These are phyloP conservation scores for Caenorhabditis plicata DNA, from an alignment of 2,888 invertebrate species.

Conservation along the genomic window DNA sequence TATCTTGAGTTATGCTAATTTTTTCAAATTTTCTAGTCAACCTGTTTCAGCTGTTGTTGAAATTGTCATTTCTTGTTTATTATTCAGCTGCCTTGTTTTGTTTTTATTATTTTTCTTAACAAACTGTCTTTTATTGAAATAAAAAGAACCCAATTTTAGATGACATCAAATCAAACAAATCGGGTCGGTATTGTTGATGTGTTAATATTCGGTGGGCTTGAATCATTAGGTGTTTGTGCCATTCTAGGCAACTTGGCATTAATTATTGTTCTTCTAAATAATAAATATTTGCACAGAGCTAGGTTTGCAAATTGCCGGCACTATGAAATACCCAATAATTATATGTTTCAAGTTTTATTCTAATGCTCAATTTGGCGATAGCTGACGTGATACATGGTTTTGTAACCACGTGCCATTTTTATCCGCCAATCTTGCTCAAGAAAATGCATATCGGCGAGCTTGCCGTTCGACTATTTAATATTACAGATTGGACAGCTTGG, in stretches of 20 bases:
- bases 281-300: constrained; percentile 59
- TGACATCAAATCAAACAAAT: constrained; percentile 33
- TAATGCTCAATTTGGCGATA: constrained; percentile 62
- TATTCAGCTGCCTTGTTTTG: background rate
- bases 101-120: background rate
- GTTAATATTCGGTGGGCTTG: constrained; percentile 41
- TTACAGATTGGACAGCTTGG: constrained; percentile 66
- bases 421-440: constrained; percentile 60
- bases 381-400: constrained; percentile 64
- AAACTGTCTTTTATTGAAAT: too few species aligned
- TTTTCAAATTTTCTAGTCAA: background rate
- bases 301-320: constrained; percentile 32
- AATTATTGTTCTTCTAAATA: constrained; percentile 55
- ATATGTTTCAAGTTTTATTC: constrained; percentile 54
- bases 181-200: constrained; percentile 37
- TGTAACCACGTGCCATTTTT: constrained; percentile 62
- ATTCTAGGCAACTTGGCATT: constrained; percentile 57
- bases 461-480: constrained; percentile 60
- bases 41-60: background rate
- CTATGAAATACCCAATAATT: constrained; percentile 2
- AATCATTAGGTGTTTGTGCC: constrained; percentile 55
- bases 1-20: too few species aligned
- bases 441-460: constrained; percentile 48
- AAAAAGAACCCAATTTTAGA: constrained; percentile 8
- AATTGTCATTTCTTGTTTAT: constrained; percentile 2